Evolutionary conservation across 2,113 vertebrate genomes (phyloP), one percentile per base, ranked within the genome.

Genomic region (Zootoca vivipara): DNA sequence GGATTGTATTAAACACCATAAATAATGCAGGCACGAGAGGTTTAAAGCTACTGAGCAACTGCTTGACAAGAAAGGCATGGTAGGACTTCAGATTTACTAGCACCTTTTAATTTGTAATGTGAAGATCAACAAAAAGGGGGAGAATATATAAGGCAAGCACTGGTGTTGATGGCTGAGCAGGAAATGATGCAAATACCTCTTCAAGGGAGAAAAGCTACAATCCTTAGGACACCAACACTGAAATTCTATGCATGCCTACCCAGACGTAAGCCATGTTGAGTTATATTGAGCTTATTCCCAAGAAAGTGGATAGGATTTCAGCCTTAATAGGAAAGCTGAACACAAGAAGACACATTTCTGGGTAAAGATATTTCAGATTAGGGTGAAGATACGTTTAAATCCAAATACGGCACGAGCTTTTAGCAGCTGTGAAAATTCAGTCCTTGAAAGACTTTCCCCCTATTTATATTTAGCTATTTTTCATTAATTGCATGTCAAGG

Each of bases 101-200:
- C 85, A 94, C 89, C 85, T 88, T 86, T 77, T 87, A 95, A 90
- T 92, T 73, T 93, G 92, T 93, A 78, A 83, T 93, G 87, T 87
- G 91, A 86, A 94, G 75, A 89, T 85, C 30, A 67, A 35, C 83
- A 93, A 33, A 92, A 90, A 86, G 73, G 91, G 69, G 78, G 26
- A 4, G 52, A n/a, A 33, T 24, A 12, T 3, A 42, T 33, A 22
- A 15, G 22, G 3, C 93, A 77, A 3, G 73, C 83, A 26, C 46
- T 52, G 0, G 62, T 87, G 86, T 72, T 90, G 91, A 90, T 88
- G 82, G 80, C 88, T 93, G 93, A 91, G 91, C 52, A 92, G 92
- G 82, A 35, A 85, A 83, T 10, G 56, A 64, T 82, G 82, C 81
- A 94, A 91, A 86, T 73, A 7, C 33, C 9, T 35, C 65, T 56